Evolutionary conservation across 2,113 vertebrate genomes (phyloP), one percentile per base, ranked within the genome.

Genomic region (Nematolebias whitei): DNA sequence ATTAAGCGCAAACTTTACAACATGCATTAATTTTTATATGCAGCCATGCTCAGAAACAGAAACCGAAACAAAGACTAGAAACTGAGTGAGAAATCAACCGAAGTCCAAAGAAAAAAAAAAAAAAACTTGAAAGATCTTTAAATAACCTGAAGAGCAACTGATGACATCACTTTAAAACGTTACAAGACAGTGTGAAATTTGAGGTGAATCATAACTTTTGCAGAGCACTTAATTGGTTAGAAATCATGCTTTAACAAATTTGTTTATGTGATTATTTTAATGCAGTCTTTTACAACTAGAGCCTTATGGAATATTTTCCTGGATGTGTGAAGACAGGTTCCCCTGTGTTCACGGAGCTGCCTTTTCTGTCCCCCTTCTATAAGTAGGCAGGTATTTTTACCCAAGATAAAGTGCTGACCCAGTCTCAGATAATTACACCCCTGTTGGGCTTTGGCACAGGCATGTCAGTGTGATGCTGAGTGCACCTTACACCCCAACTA

Each of bases 361-460:
- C 74, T 76, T 82, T 63, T 69, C 74, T 69, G 39, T 53, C 61
- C 74, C 70, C 70, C 68, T 74, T 73, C 78, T 79, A 82, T 81
- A 85, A 84, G 84, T 71, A 85, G 78, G 66, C 71, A 87, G 79
- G 87, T 91, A 90, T 91, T 91, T 91, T 89, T 91, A 89, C 82
- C 71, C 71, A 44, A 67, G 59, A 79, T 89, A 86, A 91, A 91
- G 76, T 91, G 89, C 89, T 91, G 89, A 91, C 85, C 86, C 79
- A 85, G 87, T 86, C 86, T 70, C 78, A 87, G 85, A 83, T 91
- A 91, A 91, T 91, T 88, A 89, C 87, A 91, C 80, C 84, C 87
- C 89, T 84, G 85, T 70, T 79, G 85, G 82, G 87, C 81, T 80
- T 73, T 91, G 89, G 88, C 88, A 86, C 80, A 85, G 89, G 79